phyloP scores from a whole-genome alignment of 2,797 vertebrate species.

The Lophotriccus pileatus region DNA sequence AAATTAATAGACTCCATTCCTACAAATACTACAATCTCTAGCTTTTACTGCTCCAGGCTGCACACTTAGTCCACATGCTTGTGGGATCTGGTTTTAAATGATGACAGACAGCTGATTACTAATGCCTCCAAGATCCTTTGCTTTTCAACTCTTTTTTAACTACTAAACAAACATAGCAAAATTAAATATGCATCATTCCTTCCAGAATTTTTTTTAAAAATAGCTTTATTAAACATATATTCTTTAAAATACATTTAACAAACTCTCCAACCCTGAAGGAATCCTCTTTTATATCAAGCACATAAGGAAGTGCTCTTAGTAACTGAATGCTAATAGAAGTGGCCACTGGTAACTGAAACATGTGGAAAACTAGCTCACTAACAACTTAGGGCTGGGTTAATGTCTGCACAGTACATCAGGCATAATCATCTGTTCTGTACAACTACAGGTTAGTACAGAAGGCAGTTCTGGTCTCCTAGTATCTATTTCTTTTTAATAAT shows the following conservation, averaged over 20 bases:
- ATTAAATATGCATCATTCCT: neutral
- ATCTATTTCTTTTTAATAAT: neutral
- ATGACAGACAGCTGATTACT: neutral
- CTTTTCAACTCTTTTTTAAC: neutral
- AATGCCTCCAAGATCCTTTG: neutral
- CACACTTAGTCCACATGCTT: neutral
- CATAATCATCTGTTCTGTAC: neutral
- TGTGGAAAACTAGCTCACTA: neutral
- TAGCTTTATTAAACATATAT: conserved; percentile 43
- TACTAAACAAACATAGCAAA: neutral
- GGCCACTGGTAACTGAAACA: neutral
- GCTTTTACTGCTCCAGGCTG: neutral
- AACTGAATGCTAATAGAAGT: neutral
- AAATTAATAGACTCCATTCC: neutral
- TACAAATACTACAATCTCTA: neutral
- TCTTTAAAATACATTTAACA: neutral
- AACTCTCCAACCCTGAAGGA: neutral
- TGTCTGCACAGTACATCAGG: neutral
- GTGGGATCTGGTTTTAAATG: neutral
- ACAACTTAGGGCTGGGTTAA: neutral
- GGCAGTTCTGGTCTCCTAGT: neutral
- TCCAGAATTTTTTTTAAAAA: neutral
- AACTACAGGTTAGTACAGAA: neutral
- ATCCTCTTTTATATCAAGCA: neutral
- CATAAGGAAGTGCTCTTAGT: accelerated